Conservation (phyloP, 2,797 vertebrate genomes). For the Aulostomus chinensis region DNA sequence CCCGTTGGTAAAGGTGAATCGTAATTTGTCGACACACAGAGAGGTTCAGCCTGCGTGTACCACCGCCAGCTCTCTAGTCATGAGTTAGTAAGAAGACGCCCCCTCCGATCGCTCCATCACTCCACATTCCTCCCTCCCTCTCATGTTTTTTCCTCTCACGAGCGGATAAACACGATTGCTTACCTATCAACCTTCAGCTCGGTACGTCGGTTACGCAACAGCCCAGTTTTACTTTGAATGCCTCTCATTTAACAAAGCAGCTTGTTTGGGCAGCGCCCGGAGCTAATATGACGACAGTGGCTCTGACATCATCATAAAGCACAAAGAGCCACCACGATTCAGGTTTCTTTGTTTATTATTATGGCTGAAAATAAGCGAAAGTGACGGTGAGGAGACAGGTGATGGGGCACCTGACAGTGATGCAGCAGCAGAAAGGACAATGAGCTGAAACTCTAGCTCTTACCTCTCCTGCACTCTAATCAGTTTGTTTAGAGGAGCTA, state of each 20-base stretch:
- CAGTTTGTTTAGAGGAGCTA: conserved; percentile 28
- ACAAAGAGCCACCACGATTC: conserved; percentile 4
- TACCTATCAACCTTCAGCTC: conserved; percentile 27
- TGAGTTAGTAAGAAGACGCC: conserved; percentile 53
- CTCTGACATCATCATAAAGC: conserved; percentile 45
- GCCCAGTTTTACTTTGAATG: conserved; percentile 3
- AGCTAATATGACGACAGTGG: conserved; percentile 42
- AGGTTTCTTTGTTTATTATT: conserved; percentile 9
- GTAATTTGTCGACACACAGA: conserved; percentile 11
- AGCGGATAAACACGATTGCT: conserved; percentile 57
- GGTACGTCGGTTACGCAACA: conserved; percentile 58
- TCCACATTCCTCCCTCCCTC: conserved; percentile 50
- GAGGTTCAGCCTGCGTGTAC: conserved; percentile 25
- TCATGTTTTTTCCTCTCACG: conserved; percentile 21
- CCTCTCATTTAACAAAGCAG: conserved; percentile 1
- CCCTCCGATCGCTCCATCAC: conserved; percentile 62
- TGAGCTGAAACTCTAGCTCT: conserved; percentile 43
- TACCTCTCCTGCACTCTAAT: conserved; percentile 38
- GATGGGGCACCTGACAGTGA: conserved; percentile 26
- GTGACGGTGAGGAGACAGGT: conserved; percentile 18
- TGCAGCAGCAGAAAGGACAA: conserved; percentile 37
- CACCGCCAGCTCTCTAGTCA: conserved; percentile 42
- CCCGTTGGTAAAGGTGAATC: background rate
- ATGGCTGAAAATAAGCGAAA: background rate
- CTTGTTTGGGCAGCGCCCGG: conserved; percentile 11